A percentile compares a stretch with the other conserved stretches of the same genome.
phyloP scores from a whole-genome alignment of 2,888 invertebrate genomes.

The Meteorus cinctellus region DNA sequence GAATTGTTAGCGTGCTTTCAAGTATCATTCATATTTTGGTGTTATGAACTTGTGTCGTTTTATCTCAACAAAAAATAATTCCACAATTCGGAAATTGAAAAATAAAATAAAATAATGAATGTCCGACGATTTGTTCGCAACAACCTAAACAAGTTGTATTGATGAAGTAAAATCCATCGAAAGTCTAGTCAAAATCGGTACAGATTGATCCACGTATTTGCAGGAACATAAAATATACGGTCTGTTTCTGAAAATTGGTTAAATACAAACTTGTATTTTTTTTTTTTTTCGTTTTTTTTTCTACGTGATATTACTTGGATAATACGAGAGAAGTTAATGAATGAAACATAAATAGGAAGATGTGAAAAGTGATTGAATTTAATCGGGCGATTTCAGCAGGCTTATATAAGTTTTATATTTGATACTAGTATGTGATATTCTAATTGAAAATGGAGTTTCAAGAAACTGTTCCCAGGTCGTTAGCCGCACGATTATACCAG shows the following conservation, averaged over 20 bases:
- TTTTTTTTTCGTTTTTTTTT: background rate
- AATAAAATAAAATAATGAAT: too few relatives aligned
- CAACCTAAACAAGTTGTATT: too few relatives aligned
- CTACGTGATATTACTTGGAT: constrained; percentile 32
- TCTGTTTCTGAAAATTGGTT: background rate
- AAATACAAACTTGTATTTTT: background rate
- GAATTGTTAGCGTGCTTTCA: background rate
- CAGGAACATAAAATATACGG: background rate
- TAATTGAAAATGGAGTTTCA: constrained; percentile 51
- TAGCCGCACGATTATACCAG: constrained; percentile 59
- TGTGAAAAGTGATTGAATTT: constrained; percentile 61
- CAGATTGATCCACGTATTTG: constrained; percentile 17
- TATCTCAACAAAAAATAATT: constrained; percentile 13
- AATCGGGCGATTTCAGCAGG: constrained; percentile 68
- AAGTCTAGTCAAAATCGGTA: constrained; percentile 41
- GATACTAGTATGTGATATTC: constrained; percentile 68
- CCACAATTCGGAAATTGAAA: background rate
- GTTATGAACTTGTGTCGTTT: constrained; percentile 12
- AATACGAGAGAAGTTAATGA: constrained; percentile 23
- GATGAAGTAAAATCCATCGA: constrained; percentile 24
- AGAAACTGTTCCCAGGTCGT: constrained; percentile 62
- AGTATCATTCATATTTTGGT: background rate
- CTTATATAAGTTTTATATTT: constrained; percentile 71
- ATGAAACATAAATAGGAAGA: constrained; percentile 23
- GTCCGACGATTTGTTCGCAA: too few relatives aligned